phyloP scores from a whole-genome alignment of 2,797 vertebrate species.

The Myripristis murdjan region DNA sequence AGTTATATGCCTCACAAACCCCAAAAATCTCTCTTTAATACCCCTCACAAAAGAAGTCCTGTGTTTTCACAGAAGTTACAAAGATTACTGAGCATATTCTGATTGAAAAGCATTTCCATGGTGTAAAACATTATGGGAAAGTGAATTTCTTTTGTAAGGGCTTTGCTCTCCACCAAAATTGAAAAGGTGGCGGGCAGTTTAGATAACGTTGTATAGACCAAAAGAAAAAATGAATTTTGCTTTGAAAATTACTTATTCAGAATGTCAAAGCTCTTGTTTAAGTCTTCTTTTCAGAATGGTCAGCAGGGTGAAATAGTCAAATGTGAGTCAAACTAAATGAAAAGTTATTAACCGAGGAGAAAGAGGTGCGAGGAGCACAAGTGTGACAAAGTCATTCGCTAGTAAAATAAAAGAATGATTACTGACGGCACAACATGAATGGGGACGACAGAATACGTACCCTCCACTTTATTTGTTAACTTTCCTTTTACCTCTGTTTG shows the following conservation, averaged over 20 bases:
- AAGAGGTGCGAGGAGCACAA: neutral
- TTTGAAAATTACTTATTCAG: constrained; percentile 31
- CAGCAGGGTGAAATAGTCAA: constrained; percentile 53
- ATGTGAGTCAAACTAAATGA: constrained; percentile 19
- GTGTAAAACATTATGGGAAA: constrained; percentile 23
- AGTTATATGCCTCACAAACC: neutral
- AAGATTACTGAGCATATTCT: constrained; percentile 20
- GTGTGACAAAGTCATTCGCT: neutral
- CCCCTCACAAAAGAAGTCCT: constrained; percentile 4
- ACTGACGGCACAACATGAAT: neutral
- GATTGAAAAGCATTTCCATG: constrained; percentile 42
- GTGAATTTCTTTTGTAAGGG: constrained; percentile 27
- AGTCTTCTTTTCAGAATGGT: constrained; percentile 49
- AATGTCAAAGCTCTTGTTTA: constrained; percentile 36
- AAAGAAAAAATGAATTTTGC: constrained; percentile 19
- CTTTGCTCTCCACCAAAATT: constrained; percentile 8
- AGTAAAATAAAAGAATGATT: neutral
- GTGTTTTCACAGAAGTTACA: constrained; percentile 15
- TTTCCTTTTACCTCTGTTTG: constrained; percentile 69
- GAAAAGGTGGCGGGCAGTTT: constrained; percentile 37
- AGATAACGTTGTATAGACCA: constrained; percentile 18
- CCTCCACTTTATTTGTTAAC: constrained; percentile 76
- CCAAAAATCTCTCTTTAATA: neutral
- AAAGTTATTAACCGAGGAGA: constrained; percentile 26
- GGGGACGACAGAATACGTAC: constrained; percentile 52